Base-by-base conservation (phyloP, 1,140 invertebrate genomes). In the Lordiphosa clarofinis region DNA sequence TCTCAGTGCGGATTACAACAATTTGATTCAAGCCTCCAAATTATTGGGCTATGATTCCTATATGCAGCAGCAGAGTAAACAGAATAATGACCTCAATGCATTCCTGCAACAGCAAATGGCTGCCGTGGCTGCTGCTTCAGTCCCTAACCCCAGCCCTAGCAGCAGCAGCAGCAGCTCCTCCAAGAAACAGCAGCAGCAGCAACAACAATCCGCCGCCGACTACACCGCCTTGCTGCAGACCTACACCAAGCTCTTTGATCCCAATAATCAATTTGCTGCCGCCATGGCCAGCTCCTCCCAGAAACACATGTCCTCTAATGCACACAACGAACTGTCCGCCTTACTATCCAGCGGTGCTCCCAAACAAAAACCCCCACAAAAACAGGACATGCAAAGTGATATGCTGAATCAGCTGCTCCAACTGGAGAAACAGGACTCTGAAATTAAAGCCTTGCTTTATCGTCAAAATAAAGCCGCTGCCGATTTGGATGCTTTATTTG, bases 71-170 rank as follows among this genome's bases (percentile, higher is more conserved):
- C 75, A 88, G 35, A 84, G 58, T 37, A 70, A 86, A 40, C 74
- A 88, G 39, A 86, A 59, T 40, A 87, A 84, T 56, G 87, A 88
- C 49, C 57, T 88, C 0, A 87, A 84, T 31, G 63, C 71, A 55
- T 88, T 87, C 48, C 61, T 88, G 56, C 87, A 88, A 56, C 84
- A 88, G 24, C 87, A 88, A 44, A 87, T 88, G 79, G 81, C 75
- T 43, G 86, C 71, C 1, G 84, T 84, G 5, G 84, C 86, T 0
- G 82, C 79, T 7, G 76, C 86, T 4, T 62, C 62, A 66, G 36
- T 42, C n/a, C n/a, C 68, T 4, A n/a, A 54, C 8, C 40, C 72
- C 8, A 40, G 54, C 13, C 52, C 5, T 54, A 59, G 19, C 66
- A 71, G 47, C 55, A 69, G 33, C 62, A 28, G 9, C 62, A 44